phyloP scores from a whole-genome alignment of 2,797 vertebrate species.

The Pyrocephalus nanus region DNA sequence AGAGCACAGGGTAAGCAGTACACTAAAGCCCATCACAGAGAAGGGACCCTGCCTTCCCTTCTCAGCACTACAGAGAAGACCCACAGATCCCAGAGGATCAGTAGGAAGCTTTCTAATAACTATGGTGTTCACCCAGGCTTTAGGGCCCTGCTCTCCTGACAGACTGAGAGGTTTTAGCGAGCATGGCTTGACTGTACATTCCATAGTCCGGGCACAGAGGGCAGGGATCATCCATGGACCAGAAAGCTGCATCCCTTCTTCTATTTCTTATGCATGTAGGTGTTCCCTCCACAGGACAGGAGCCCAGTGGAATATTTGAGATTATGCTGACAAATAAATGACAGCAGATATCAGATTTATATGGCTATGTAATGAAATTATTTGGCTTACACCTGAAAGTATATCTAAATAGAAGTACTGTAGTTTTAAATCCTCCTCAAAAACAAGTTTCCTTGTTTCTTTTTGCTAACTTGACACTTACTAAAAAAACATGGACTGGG shows the following conservation, averaged over 20 bases:
- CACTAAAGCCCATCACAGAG: fast-evolving
- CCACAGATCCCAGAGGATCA: background rate
- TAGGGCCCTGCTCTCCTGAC: background rate
- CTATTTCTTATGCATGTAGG: background rate
- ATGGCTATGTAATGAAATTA: background rate
- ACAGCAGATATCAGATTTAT: background rate
- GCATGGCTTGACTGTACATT: background rate
- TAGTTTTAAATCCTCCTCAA: background rate
- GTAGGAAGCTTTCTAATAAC: background rate
- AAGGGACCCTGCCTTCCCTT: background rate
- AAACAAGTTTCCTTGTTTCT: constrained; percentile 22
- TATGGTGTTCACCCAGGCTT: background rate
- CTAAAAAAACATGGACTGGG: background rate
- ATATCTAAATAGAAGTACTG: background rate
- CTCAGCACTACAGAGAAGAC: background rate
- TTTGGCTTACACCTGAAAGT: background rate
- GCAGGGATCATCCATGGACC: background rate
- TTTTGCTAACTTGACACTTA: constrained; percentile 32
- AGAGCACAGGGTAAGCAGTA: background rate
- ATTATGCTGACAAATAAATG: background rate
- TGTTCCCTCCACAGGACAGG: background rate
- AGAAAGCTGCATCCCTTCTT: background rate
- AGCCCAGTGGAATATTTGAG: background rate
- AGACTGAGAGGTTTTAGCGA: background rate
- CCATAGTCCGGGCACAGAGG: background rate